Conservation (phyloP, 2,797 vertebrate species). For the Enteromius anoplus region DNA sequence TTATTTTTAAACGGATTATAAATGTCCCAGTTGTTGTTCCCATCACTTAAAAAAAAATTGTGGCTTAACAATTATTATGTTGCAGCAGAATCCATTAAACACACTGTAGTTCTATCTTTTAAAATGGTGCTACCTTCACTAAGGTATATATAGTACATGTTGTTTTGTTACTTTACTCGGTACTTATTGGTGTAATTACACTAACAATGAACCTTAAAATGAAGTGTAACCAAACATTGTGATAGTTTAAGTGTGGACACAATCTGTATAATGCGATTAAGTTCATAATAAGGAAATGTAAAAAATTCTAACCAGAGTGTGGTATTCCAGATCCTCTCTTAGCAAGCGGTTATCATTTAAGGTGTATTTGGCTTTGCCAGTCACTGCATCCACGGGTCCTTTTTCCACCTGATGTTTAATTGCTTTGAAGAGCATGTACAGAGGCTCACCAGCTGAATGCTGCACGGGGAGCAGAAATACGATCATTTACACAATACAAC, state of each 20-base stretch:
- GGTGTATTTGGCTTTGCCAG: constrained; percentile 96
- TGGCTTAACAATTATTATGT: too few relatives aligned
- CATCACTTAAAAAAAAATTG: too few relatives aligned
- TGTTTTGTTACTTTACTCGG: not conserved
- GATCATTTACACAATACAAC: not conserved
- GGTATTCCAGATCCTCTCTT: constrained; percentile 94
- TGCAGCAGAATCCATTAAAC: too few relatives aligned
- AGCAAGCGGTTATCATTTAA: constrained; percentile 96
- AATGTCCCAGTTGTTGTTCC: not conserved
- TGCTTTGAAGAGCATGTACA: constrained; percentile 97
- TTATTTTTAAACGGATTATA: not conserved
- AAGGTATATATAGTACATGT: too few relatives aligned
- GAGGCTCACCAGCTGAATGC: constrained; percentile 94
- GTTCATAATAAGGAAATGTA: not conserved
- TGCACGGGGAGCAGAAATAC: not conserved
- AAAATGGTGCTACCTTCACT: too few relatives aligned
- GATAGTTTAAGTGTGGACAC: not conserved
- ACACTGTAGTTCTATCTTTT: too few relatives aligned
- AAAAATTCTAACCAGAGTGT: constrained; percentile 83
- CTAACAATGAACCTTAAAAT: not conserved
- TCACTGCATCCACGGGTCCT: constrained; percentile 94
- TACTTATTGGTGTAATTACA: not conserved
- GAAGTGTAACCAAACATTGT: not conserved
- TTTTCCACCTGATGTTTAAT: constrained; percentile 99
- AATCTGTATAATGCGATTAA: not conserved